Percentiles rank a stretch among this genome's conserved stretches.
phyloP scores from a whole-genome alignment of 2,113 vertebrate species.

The Pterocles gutturalis region DNA sequence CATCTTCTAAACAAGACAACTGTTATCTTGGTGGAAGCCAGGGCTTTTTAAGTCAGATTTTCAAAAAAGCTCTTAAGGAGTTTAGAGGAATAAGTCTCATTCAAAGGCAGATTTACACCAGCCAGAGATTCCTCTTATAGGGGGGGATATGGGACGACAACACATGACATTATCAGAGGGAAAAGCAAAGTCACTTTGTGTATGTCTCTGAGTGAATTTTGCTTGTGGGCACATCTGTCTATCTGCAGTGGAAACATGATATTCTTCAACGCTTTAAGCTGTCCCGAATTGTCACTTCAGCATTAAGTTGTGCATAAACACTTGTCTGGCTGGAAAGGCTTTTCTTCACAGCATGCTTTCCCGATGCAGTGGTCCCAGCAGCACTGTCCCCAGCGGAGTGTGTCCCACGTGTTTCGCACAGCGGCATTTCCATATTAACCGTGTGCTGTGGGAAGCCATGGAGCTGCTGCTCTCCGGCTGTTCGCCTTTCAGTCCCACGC shows the following conservation, averaged over 20 bases:
- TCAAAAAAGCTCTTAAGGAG: neutral
- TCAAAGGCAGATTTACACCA: neutral
- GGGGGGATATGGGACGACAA: too few species aligned
- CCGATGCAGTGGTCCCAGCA: accelerated
- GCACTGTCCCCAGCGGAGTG: neutral
- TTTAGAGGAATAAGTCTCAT: neutral
- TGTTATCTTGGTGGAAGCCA: neutral
- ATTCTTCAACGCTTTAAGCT: neutral
- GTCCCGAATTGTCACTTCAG: neutral
- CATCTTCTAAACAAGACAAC: neutral
- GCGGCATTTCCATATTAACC: neutral
- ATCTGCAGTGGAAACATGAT: neutral
- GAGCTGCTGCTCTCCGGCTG: neutral
- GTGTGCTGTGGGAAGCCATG: accelerated
- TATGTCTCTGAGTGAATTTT: neutral
- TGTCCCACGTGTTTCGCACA: neutral
- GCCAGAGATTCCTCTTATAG: neutral
- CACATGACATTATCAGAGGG: neutral
- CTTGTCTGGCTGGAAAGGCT: neutral
- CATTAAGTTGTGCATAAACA: neutral
- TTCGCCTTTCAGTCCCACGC: neutral
- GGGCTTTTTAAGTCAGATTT: neutral
- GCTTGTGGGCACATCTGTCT: neutral
- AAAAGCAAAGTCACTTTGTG: neutral
- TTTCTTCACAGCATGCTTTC: neutral